phyloP scores from a whole-genome alignment of 2,113 vertebrate species.

The Dendropsophus ebraccatus region DNA sequence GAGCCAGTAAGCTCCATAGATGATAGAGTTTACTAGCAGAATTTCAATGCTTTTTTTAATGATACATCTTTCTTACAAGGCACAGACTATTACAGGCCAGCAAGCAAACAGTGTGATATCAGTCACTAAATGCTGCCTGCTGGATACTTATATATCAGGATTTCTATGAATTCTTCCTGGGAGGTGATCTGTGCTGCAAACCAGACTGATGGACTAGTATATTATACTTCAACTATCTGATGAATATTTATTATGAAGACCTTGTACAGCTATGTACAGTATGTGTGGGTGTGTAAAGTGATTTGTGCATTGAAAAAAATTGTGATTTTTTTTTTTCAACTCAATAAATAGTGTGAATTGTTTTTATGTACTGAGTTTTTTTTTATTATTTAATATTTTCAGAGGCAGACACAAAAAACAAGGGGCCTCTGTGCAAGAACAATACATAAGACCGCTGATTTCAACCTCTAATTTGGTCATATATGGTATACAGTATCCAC shows the following conservation, averaged over 20 bases:
- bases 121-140: not conserved
- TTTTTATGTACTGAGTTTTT: not conserved
- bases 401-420: too few species aligned
- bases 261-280: slow-evolving; percentile 42
- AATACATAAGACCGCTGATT: too few species aligned
- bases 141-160: not conserved
- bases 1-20: not conserved
- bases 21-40: not conserved
- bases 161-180: not conserved
- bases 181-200: not conserved
- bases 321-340: slow-evolving; percentile 13
- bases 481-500: too few species aligned
- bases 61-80: not conserved
- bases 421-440: too few species aligned
- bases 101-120: not conserved
- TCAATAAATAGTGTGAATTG: slow-evolving; percentile 22
- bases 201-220: not conserved
- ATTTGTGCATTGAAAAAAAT: slow-evolving; percentile 21
- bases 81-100: not conserved
- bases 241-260: slow-evolving; percentile 45
- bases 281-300: slow-evolving; percentile 24
- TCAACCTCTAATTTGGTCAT: too few species aligned
- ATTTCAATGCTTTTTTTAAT: too few species aligned
- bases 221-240: not conserved
- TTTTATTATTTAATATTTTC: not conserved